A percentile compares a stretch with the other conserved stretches of the same genome.
These are phyloP conservation scores for Opisthocomus hoazin DNA, from an alignment of 2,113 vertebrate species.

Conservation along the genomic window DNA sequence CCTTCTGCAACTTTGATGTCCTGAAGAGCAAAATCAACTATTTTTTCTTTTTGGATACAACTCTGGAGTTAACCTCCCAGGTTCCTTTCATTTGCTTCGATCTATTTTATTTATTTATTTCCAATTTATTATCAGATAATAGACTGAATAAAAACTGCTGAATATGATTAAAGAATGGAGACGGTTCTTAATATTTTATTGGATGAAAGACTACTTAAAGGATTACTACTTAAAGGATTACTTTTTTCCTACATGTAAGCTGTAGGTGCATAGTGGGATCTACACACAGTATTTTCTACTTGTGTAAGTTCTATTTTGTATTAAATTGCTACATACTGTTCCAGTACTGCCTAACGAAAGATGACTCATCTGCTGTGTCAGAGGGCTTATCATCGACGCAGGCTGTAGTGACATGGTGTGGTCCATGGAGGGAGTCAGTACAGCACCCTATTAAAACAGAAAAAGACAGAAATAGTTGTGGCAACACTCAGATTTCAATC, in stretches of 20 bases:
- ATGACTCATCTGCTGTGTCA: slow-evolving; percentile 97
- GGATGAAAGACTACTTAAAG: neutral
- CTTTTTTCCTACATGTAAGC: neutral
- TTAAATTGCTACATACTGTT: slow-evolving; percentile 80
- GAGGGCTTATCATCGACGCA: slow-evolving; percentile 89
- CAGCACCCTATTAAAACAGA: slow-evolving; percentile 80
- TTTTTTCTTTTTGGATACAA: neutral
- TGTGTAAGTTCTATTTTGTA: neutral
- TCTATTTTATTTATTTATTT: neutral
- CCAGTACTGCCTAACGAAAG: slow-evolving; percentile 90
- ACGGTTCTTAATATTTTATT: neutral
- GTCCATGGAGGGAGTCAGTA: slow-evolving; percentile 97
- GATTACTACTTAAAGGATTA: neutral
- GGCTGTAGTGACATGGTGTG: slow-evolving; percentile 97
- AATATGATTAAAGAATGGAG: neutral
- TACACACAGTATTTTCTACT: neutral
- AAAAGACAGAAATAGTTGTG: neutral
- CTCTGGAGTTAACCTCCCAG: neutral
- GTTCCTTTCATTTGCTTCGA: neutral
- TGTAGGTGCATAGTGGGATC: neutral
- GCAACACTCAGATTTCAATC: neutral
- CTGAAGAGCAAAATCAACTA: neutral
- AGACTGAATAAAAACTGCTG: neutral
- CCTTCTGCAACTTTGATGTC: neutral
- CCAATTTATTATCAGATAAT: neutral